phyloP scores from a whole-genome alignment of 2,113 vertebrate genomes.

The Struthio camelus region DNA sequence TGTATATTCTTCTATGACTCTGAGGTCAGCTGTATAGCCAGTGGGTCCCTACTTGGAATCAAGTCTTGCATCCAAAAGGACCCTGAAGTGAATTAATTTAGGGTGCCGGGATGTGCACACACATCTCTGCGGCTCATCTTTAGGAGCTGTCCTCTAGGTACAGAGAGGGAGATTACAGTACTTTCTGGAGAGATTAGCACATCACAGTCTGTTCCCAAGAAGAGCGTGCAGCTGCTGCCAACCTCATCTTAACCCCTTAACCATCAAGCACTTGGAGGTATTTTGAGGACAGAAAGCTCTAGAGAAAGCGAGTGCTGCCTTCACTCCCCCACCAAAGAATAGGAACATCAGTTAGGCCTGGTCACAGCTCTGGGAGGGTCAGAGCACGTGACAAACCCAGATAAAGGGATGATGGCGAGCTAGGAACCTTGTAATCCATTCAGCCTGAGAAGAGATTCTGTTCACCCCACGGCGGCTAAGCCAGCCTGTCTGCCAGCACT shows the following conservation, averaged over 20 bases:
- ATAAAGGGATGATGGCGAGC: not conserved
- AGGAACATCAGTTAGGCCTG: not conserved
- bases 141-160: not conserved
- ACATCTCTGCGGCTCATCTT: rapidly evolving
- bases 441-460: not conserved
- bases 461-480: not conserved
- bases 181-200: not conserved
- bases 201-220: not conserved
- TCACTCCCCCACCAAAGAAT: not conserved
- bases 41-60: not conserved
- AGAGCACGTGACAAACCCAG: not conserved
- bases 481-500: not conserved
- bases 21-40: rapidly evolving
- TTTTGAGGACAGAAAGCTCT: not conserved
- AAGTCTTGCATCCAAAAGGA: not conserved
- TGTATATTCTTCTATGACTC: too few species aligned
- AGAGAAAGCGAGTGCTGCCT: not conserved
- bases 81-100: rapidly evolving
- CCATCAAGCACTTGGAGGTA: not conserved
- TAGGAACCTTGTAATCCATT: not conserved
- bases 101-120: rapidly evolving
- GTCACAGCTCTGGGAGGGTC: not conserved
- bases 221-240: not conserved
- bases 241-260: too few species aligned
- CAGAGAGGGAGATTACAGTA: not conserved